Conservation (phyloP, 2,113 vertebrate genomes). For the Hydrolagus affinis region DNA sequence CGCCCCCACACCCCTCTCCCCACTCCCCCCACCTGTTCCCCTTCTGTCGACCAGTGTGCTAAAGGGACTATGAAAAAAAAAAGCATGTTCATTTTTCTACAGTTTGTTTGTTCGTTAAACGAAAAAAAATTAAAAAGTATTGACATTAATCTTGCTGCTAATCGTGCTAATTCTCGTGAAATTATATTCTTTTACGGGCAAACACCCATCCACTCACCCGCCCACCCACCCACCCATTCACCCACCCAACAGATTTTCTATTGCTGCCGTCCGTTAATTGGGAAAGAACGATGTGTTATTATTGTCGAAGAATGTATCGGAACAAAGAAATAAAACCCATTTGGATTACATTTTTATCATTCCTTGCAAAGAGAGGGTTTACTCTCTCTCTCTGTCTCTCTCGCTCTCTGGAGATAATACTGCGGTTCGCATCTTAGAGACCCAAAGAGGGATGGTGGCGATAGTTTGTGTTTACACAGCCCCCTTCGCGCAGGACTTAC, state of each 20-base stretch:
- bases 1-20: too few relatives aligned
- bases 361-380: too few relatives aligned
- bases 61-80: constrained; percentile 22
- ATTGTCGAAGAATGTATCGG: constrained; percentile 74
- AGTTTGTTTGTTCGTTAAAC: constrained; percentile 51
- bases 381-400: too few relatives aligned
- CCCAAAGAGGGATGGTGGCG: too few relatives aligned
- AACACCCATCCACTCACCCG: constrained; percentile 42
- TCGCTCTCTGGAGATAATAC: too few relatives aligned
- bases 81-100: constrained; percentile 39
- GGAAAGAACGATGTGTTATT: constrained; percentile 56
- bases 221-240: too few relatives aligned
- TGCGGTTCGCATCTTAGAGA: too few relatives aligned
- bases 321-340: constrained; percentile 57
- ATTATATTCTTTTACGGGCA: constrained; percentile 50
- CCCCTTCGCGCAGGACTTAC: too few relatives aligned
- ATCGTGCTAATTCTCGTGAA: constrained; percentile 71
- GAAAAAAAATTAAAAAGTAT: constrained; percentile 60
- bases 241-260: constrained; percentile 51
- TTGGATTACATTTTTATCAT: constrained; percentile 72
- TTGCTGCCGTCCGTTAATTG: constrained; percentile 42
- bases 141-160: constrained; percentile 75
- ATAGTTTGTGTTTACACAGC: too few relatives aligned
- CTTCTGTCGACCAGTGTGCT: constrained; percentile 25
- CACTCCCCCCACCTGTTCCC: too few relatives aligned